Evolutionary conservation across 2,888 invertebrate genomes (phyloP).

Genomic region (Ophion costatus): DNA sequence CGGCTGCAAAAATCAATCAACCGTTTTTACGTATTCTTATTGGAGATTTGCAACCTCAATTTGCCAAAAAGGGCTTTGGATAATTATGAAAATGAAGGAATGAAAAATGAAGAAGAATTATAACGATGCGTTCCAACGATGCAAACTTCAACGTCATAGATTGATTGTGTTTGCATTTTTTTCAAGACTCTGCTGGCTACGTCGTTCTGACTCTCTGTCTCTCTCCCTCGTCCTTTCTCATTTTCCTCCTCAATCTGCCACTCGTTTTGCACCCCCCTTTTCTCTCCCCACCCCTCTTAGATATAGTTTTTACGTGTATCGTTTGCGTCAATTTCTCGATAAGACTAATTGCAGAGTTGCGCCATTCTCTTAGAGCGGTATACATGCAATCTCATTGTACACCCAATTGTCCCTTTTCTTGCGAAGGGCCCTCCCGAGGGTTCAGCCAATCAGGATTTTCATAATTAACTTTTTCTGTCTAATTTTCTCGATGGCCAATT

Average conservation of each 20-base stretch:
- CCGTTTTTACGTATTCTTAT: too few species aligned
- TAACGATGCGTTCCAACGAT: too few species aligned
- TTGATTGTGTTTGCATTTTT: constrained; percentile 65
- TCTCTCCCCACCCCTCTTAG: neutral
- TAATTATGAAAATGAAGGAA: too few species aligned
- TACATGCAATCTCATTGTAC: neutral
- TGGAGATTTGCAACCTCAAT: too few species aligned
- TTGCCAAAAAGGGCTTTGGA: too few species aligned
- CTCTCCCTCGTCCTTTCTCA: neutral
- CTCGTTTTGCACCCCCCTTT: neutral
- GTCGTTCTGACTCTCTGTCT: neutral
- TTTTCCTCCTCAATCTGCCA: neutral
- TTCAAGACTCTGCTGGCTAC: constrained; percentile 24
- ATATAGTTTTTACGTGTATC: constrained; percentile 3
- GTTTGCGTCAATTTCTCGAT: constrained; percentile 17
- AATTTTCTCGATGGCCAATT: constrained; percentile 80
- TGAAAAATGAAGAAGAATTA: too few species aligned
- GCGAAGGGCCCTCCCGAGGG: constrained; percentile 75
- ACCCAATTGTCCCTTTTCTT: constrained; percentile 31
- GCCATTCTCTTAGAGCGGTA: constrained; percentile 11
- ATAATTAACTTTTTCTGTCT: constrained; percentile 81
- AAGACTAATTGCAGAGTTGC: constrained; percentile 15
- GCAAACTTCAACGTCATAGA: constrained; percentile 20
- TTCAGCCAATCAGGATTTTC: constrained; percentile 80
- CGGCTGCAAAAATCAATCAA: too few species aligned